Conservation (phyloP, 2,113 vertebrate species). For the Pagrus major region DNA sequence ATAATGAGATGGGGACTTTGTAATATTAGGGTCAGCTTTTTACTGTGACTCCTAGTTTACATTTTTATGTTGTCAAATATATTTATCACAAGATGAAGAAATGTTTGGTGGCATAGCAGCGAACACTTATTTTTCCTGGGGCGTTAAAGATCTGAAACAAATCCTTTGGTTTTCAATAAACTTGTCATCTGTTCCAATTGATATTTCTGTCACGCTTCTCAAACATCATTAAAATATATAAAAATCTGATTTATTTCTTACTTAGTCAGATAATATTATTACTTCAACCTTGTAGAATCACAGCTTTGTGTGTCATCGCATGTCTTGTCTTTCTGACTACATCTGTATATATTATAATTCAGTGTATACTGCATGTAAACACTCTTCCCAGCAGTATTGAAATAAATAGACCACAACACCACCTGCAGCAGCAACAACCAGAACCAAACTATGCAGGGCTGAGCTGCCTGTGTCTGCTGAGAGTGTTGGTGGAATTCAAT, state of each 20-base stretch:
- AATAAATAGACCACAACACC: slow-evolving; percentile 20
- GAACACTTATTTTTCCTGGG: slow-evolving; percentile 8
- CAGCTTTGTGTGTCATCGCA: slow-evolving; percentile 9
- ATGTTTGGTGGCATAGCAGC: not conserved
- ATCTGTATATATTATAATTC: not conserved
- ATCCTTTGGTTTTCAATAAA: slow-evolving; percentile 19
- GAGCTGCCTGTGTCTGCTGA: slow-evolving; percentile 18
- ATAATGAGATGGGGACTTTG: not conserved
- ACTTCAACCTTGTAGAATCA: slow-evolving; percentile 11
- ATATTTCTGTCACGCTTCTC: slow-evolving; percentile 27
- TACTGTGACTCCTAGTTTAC: not conserved
- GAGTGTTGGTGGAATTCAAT: slow-evolving; percentile 42
- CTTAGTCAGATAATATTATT: slow-evolving; percentile 30
- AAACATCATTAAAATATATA: slow-evolving; percentile 6
- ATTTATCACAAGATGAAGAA: not conserved
- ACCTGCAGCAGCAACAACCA: not conserved
- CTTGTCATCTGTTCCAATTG: slow-evolving; percentile 35
- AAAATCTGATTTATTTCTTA: slow-evolving; percentile 20
- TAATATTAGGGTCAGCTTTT: not conserved
- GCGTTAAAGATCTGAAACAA: slow-evolving; percentile 11
- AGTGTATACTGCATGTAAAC: not conserved
- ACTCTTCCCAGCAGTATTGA: slow-evolving; percentile 3
- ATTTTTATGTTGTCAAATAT: not conserved
- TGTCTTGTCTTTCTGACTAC: not conserved
- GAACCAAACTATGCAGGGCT: not conserved